These are phyloP conservation scores for Oxygymnocypris stewartii DNA, from an alignment of 2,113 vertebrate genomes.

Conservation along the genomic window DNA sequence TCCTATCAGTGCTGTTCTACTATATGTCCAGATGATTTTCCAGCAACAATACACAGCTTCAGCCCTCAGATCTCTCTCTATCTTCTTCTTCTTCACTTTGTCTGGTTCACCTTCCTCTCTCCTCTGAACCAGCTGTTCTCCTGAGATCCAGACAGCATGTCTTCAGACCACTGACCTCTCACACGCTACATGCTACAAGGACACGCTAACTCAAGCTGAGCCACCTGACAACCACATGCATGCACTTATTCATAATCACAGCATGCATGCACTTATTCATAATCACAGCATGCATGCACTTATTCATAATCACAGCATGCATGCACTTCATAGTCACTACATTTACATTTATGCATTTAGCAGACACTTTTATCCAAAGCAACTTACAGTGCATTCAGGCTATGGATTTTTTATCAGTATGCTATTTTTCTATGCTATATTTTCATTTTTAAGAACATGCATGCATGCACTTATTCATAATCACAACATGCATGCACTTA, in stretches of 20 bases:
- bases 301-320: background rate
- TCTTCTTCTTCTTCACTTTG: background rate
- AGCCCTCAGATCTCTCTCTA: background rate
- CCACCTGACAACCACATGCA: background rate
- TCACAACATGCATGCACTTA: too few species aligned
- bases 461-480: too few species aligned
- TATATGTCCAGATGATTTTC: background rate
- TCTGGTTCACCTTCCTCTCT: constrained; percentile 3
- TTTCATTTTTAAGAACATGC: too few species aligned
- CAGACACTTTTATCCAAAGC: too few species aligned
- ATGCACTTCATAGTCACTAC: too few species aligned
- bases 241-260: constrained; percentile 6
- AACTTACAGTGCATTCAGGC: too few species aligned
- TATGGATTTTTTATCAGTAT: too few species aligned
- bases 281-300: too few species aligned
- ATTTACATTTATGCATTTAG: too few species aligned
- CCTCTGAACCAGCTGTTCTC: constrained; percentile 33
- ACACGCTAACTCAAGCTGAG: constrained; percentile 23
- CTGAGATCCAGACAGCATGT: constrained; percentile 32
- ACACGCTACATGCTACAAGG: constrained; percentile 19
- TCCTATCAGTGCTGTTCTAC: background rate
- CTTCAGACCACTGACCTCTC: constrained; percentile 27
- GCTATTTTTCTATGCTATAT: too few species aligned
- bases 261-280: too few species aligned
- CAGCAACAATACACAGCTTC: background rate